A percentile compares a stretch with the other conserved stretches of the same genome.
Conservation (phyloP, 2,113 vertebrate genomes). For the Dasypus novemcinctus region DNA sequence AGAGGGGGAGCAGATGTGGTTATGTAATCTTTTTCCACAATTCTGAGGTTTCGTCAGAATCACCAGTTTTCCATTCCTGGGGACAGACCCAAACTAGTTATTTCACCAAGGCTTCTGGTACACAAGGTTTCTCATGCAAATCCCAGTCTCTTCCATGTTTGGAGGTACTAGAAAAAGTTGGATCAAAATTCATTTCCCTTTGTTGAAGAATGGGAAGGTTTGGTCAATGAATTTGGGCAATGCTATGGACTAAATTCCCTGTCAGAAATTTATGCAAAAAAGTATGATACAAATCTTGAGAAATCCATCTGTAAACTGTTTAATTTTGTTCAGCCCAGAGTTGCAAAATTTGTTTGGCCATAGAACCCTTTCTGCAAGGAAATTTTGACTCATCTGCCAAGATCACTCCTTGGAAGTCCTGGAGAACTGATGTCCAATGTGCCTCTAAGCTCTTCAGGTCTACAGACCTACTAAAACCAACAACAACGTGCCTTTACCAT, state of each 20-base stretch:
- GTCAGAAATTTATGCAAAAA: neutral
- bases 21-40: no score
- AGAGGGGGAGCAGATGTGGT: no score
- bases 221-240: neutral
- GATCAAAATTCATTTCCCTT: neutral
- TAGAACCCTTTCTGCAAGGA: neutral
- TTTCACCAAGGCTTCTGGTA: no score
- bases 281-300: neutral
- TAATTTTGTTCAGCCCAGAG: neutral
- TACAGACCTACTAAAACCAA: neutral
- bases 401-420: neutral
- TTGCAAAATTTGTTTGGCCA: neutral
- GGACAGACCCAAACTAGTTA: neutral
- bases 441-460: accelerated
- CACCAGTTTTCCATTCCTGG: neutral
- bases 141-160: neutral
- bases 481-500: neutral
- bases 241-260: neutral
- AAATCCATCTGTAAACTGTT: neutral
- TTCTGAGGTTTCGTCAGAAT: no score
- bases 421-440: neutral
- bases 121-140: neutral
- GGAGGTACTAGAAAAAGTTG: neutral
- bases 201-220: neutral
- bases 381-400: neutral